Evolutionary conservation across 2,797 vertebrate genomes (phyloP).

Genomic region (Yasuhikotakia modesta): DNA sequence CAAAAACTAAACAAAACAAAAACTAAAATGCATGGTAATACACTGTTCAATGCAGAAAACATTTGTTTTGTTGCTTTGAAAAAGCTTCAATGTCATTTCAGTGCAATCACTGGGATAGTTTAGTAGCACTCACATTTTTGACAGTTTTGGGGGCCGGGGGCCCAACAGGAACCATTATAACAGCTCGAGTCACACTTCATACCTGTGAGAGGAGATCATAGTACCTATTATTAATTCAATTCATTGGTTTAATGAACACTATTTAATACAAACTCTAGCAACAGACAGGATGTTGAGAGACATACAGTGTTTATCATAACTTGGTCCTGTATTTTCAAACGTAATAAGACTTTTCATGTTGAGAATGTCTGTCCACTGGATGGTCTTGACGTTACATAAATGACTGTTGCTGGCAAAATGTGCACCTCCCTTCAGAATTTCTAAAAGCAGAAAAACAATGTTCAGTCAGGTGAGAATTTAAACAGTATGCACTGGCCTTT

Average conservation of each 20-base stretch:
- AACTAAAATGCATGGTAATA: too few relatives aligned
- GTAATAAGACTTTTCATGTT: conserved; percentile 64
- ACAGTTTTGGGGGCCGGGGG: conserved; percentile 84
- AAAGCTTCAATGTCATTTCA: too few relatives aligned
- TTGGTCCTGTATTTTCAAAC: conserved; percentile 57
- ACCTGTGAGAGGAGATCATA: conserved; percentile 72
- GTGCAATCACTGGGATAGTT: not conserved
- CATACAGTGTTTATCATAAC: conserved; percentile 77
- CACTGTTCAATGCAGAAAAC: too few relatives aligned
- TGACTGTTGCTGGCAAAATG: conserved; percentile 77
- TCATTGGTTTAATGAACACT: not conserved
- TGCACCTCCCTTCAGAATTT: conserved; percentile 91
- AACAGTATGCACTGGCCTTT: too few relatives aligned
- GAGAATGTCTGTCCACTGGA: conserved; percentile 91
- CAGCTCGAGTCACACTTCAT: conserved; percentile 82
- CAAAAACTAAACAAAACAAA: too few relatives aligned
- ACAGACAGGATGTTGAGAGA: conserved; percentile 21
- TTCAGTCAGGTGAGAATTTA: too few relatives aligned
- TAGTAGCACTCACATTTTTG: conserved; percentile 84
- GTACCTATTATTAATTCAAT: not conserved
- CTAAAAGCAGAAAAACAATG: conserved; percentile 67
- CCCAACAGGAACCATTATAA: conserved; percentile 91
- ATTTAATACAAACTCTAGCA: not conserved
- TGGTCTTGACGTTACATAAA: conserved; percentile 86
- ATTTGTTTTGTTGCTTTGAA: too few relatives aligned